phyloP scores from a whole-genome alignment of 2,888 invertebrate genomes.

The Endotricha flammealis region DNA sequence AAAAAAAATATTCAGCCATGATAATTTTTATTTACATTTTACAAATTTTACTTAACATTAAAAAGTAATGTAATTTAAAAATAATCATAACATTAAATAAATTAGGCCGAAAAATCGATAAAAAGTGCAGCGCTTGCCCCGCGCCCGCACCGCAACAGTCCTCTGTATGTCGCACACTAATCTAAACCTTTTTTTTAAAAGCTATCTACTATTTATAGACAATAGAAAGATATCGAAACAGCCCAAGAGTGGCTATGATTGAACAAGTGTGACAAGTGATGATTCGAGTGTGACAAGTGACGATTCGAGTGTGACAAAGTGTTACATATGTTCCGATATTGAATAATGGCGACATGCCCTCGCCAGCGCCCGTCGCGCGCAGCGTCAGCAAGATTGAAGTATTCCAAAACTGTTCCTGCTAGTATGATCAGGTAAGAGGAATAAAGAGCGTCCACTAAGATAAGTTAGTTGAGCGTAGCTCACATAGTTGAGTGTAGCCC shows the following conservation, averaged over 20 bases:
- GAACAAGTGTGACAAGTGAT: conserved; percentile 19
- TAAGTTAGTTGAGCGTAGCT: too few relatives aligned
- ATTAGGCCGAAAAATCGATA: too few relatives aligned
- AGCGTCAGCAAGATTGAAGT: conserved; percentile 57
- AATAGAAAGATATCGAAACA: conserved; percentile 15
- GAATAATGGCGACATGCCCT: conserved; percentile 61
- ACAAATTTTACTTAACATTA: too few relatives aligned
- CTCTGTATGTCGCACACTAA: too few relatives aligned
- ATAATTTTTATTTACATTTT: too few relatives aligned
- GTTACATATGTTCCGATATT: not conserved
- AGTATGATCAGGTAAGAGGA: conserved; percentile 55
- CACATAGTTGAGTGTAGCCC: too few relatives aligned
- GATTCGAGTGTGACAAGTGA: conserved; percentile 16
- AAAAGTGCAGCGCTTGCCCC: too few relatives aligned
- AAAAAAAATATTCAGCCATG: too few relatives aligned
- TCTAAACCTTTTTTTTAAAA: conserved; percentile 26
- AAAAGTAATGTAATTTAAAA: too few relatives aligned
- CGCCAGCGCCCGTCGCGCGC: conserved; percentile 54
- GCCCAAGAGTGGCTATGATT: conserved; percentile 15
- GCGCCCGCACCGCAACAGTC: not conserved
- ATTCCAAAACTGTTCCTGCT: conserved; percentile 65
- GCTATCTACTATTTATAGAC: conserved; percentile 20
- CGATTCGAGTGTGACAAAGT: conserved; percentile 13
- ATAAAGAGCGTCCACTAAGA: too few relatives aligned
- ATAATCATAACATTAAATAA: too few relatives aligned